Base-by-base conservation (phyloP, 2,797 vertebrate genomes). In the Corythornis leucogaster region DNA sequence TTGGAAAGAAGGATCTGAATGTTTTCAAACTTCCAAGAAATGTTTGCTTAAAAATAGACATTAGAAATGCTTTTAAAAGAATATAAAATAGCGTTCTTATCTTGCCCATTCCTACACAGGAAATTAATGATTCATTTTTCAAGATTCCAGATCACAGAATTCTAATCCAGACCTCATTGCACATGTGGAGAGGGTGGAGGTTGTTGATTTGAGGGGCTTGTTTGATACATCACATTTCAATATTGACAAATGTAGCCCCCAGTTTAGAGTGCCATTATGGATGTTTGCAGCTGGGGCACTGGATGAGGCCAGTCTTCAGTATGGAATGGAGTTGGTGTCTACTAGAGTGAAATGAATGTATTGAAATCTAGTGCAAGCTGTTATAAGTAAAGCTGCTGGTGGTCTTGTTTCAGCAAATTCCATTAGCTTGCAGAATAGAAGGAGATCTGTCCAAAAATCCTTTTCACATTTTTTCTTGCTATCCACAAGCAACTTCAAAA, bases 401-500 rank as follows among this genome's bases (percentile, higher is more conserved):
- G 18, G 33, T 85, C 77, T 89, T 90, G 51, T 94, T 94, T 80
- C 88, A 89, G 71, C 82, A 93, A 92, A 94, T 96, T 92, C 94
- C 92, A 73, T 85, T 93, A 79, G 66, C 71, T 70, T 92, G 51
- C 91, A 79, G 84, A 92, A 82, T 42, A 74, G 79, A 46, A 71
- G 33, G 53, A 88, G 57, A 90, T 80, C 58, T 89, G 40, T 86
- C 86, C 73, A 92, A 73, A 94, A 93, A 82, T 67, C 35, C n/a
- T 69, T 77, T 74, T 68, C 50, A 70, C 19, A 3, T 89, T 82
- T 95, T 92, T 87, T 77, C 59, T 94, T 80, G 40, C 73, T 80
- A 57, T 90, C 59, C 70, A 69, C 73, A 92, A 85, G 70, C 82
- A 91, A 79, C 90, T 96, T 96, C 92, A 95, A 92, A 95, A 92